These are phyloP conservation scores for Cylas formicarius DNA, from an alignment of 1,140 invertebrate species.

Conservation along the genomic window DNA sequence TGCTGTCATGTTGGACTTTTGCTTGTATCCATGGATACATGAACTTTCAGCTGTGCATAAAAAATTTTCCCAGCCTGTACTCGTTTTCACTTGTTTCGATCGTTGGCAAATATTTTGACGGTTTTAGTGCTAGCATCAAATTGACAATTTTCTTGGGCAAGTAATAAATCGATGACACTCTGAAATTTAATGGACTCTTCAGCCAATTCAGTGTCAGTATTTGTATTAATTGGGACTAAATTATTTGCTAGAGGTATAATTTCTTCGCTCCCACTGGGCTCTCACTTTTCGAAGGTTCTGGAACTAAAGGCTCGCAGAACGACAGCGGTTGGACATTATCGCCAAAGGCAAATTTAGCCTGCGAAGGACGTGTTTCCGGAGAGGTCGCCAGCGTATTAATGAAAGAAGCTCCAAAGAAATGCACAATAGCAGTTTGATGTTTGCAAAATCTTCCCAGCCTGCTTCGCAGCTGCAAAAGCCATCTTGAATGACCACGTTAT, in stretches of 20 bases:
- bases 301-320: constrained; percentile 1
- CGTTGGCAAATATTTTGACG: too few species aligned
- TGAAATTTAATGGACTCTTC: too few species aligned
- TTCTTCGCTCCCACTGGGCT: too few species aligned
- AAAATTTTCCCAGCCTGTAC: constrained; percentile 8
- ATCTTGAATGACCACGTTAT: constrained; percentile 8
- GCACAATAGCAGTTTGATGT: constrained; percentile 10
- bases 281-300: too few species aligned
- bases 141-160: too few species aligned
- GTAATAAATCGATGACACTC: too few species aligned
- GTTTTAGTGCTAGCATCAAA: too few species aligned
- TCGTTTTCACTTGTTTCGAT: too few species aligned
- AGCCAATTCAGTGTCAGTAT: too few species aligned
- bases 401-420: constrained; percentile 6
- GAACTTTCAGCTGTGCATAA: constrained; percentile 5
- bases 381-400: constrained; percentile 4
- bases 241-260: too few species aligned
- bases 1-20: constrained; percentile 6
- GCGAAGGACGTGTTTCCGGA: constrained; percentile 7
- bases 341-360: constrained; percentile 13
- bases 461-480: constrained; percentile 9
- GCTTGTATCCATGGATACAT: background rate
- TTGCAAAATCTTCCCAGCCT: constrained; percentile 11
- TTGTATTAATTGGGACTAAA: too few species aligned
- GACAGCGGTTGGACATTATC: constrained; percentile 8